Evolutionary conservation across 2,113 vertebrate species (phyloP).

Genomic region (Acanthisitta chloris): DNA sequence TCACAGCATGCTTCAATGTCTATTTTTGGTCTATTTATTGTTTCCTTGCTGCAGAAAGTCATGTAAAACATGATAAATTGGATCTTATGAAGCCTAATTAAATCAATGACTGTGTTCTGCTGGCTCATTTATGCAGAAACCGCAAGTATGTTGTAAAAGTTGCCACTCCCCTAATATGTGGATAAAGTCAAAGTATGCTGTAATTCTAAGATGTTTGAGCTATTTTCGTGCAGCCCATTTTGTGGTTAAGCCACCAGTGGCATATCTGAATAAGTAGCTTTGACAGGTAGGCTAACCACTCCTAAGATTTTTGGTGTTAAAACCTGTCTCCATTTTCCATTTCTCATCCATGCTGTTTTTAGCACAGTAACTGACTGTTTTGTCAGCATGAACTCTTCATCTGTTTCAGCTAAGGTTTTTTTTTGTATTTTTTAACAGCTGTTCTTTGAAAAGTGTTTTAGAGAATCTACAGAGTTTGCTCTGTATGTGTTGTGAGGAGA

Average conservation of each 20-base stretch:
- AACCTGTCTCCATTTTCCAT: conserved; percentile 57
- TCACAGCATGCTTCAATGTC: conserved; percentile 60
- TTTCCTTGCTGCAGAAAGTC: conserved; percentile 69
- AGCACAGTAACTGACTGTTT: neutral
- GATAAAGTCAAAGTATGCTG: conserved; percentile 74
- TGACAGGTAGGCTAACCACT: conserved; percentile 70
- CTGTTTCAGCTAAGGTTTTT: neutral
- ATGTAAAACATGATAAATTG: conserved; percentile 78
- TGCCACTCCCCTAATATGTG: conserved; percentile 74
- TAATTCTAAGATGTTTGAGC: conserved; percentile 72
- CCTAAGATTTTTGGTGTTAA: conserved; percentile 58
- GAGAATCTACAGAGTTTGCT: neutral
- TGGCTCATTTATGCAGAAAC: conserved; percentile 73
- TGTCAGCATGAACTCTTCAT: conserved; percentile 17
- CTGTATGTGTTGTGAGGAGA: neutral
- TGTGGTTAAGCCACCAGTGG: conserved; percentile 75
- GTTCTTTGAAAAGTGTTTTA: neutral
- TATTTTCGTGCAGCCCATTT: conserved; percentile 68
- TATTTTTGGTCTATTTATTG: conserved; percentile 75
- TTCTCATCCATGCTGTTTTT: conserved; percentile 20
- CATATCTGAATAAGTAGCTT: conserved; percentile 74
- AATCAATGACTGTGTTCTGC: conserved; percentile 72
- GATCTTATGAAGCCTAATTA: conserved; percentile 75
- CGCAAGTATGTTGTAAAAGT: conserved; percentile 77
- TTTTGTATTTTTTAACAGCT: conserved; percentile 36